Base-by-base conservation (phyloP, 92 coral and sea anemone species). In the Muricea muricata region DNA sequence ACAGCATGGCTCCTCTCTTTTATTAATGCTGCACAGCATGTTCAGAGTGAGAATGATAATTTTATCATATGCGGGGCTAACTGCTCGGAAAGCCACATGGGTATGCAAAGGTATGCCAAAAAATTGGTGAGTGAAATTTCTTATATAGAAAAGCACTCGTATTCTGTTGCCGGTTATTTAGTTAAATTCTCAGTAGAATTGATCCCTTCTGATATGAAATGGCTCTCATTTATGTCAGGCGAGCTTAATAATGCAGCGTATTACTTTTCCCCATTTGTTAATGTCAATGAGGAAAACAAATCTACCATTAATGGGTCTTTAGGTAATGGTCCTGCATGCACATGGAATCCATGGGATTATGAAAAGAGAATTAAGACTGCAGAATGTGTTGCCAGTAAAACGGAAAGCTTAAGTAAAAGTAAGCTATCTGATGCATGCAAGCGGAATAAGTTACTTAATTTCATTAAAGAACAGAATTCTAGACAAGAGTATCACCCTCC, bases 401-500 rank as follows among this genome's bases (percentile, higher is more conserved):
- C 31, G 76, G 34, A 74, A 41, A 72, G 78, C 54, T 42, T 87
- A 45, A 42, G 69, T 87, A 23, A 29, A 31, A 30, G 75, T 75
- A 83, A 29, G 33, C 70, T 57, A 31, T 66, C 84, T 4, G 80
- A 81, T 65, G 81, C 87, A 65, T 84, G 89, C 14, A 88, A 91
- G 77, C 76, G 75, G 81, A 80, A 52, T 46, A 88, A 88, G 56
- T 18, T 91, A 45, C 69, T 85, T 15, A 58, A 74, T 28, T 75
- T 76, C 77, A 89, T 78, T 15, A 83, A 39, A 81, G 63, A 55
- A 32, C 73, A 47, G 35, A 77, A 75, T 18, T 91, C 94, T 25
- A 85, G 92, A 54, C 92, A 92, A 46, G 92, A 92, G 54, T 52
- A 17, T 63, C 74, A 55, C 26, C 92, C 94, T 25, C 13, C 83